Evolutionary conservation across 2,888 invertebrate species (phyloP).

Genomic region (Drosophila siamana): DNA sequence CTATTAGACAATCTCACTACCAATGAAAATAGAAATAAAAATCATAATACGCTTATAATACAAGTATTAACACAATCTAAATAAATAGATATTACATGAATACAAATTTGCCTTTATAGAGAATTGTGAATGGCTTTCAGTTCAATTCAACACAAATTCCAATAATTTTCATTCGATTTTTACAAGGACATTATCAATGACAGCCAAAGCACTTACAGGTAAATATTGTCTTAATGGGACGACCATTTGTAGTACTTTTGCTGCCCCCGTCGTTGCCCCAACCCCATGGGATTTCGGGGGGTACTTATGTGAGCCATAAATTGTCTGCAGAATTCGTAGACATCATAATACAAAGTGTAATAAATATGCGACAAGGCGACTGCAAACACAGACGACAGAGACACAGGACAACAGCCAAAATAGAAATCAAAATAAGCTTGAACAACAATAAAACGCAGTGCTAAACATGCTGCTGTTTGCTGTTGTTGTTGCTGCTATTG

Average conservation of each 20-base stretch:
- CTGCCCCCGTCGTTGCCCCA: not conserved
- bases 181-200: slow-evolving; percentile 34
- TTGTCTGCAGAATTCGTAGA: slow-evolving; percentile 70
- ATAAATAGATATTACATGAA: not conserved
- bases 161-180: slow-evolving; percentile 5
- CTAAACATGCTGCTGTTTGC: slow-evolving; percentile 17
- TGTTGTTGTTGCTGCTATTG: slow-evolving; percentile 31
- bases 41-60: not conserved
- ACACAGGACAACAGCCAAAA: slow-evolving; percentile 46
- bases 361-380: slow-evolving; percentile 66
- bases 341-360: slow-evolving; percentile 77
- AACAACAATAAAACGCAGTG: slow-evolving; percentile 17
- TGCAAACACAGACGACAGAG: slow-evolving; percentile 40
- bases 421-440: slow-evolving; percentile 71
- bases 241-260: slow-evolving; percentile 37
- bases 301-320: slow-evolving; percentile 62
- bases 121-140: not conserved
- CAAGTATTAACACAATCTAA: not conserved
- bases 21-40: no score
- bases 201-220: slow-evolving; percentile 43
- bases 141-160: not conserved
- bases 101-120: not conserved
- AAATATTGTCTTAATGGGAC: slow-evolving; percentile 55
- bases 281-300: slow-evolving; percentile 7
- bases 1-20: no score